Percentiles rank a stretch among this genome's conserved stretches.
phyloP scores from a whole-genome alignment of 1,140 invertebrate species.

The Limonius californicus region DNA sequence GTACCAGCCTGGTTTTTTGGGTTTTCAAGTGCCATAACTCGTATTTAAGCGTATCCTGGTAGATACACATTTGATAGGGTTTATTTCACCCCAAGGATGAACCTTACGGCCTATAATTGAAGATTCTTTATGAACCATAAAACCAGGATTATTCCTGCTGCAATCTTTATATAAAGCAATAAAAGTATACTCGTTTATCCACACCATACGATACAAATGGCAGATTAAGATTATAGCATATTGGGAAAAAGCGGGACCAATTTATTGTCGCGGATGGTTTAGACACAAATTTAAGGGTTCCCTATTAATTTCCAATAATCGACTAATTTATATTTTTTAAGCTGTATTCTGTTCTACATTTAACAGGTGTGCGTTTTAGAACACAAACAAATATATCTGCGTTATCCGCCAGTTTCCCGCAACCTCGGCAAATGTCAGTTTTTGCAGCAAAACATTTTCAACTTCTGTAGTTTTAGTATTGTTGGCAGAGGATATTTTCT shows the following conservation, averaged over 20 bases:
- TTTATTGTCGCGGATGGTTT: not conserved
- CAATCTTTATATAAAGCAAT: slow-evolving; percentile 28
- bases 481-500: slow-evolving; percentile 18
- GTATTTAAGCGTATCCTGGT: slow-evolving; percentile 26
- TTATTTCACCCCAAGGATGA: slow-evolving; percentile 25
- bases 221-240: slow-evolving; percentile 4
- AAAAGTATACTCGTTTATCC: slow-evolving; percentile 11
- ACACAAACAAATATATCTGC: no score
- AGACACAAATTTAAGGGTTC: not conserved
- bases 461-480: not conserved
- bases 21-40: slow-evolving; percentile 30
- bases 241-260: not conserved
- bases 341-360: no score
- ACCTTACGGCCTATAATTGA: slow-evolving; percentile 32
- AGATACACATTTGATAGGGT: slow-evolving; percentile 32
- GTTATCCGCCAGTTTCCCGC: not conserved
- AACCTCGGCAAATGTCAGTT: not conserved
- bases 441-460: not conserved
- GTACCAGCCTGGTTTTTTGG: slow-evolving; percentile 26
- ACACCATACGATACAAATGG: slow-evolving; percentile 12
- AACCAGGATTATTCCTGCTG: slow-evolving; percentile 27
- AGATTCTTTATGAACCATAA: slow-evolving; percentile 33
- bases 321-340: no score
- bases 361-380: no score
- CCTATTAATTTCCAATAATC: not conserved